These are phyloP conservation scores for Chloroceryle inda DNA, from an alignment of 2,797 vertebrate genomes.

Conservation along the genomic window DNA sequence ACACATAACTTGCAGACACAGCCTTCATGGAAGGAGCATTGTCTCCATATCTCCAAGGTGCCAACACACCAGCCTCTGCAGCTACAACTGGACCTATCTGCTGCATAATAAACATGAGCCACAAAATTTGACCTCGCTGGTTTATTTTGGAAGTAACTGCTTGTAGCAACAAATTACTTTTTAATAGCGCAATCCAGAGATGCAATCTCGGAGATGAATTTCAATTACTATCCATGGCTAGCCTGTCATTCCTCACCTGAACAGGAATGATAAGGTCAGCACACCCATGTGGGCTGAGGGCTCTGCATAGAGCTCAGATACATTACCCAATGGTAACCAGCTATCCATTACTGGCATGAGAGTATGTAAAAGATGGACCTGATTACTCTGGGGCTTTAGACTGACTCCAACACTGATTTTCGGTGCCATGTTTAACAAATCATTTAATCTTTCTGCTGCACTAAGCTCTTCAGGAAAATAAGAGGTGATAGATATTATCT, in stretches of 20 bases:
- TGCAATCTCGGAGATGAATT: conserved; percentile 61
- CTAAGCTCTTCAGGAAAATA: not conserved
- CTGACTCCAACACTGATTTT: not conserved
- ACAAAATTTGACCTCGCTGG: not conserved
- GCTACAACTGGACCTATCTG: not conserved
- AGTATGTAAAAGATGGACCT: not conserved
- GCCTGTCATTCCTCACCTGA: conserved; percentile 51
- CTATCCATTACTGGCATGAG: not conserved
- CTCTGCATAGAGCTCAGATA: not conserved
- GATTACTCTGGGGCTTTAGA: not conserved
- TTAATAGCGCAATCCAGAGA: conserved; percentile 12
- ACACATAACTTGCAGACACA: not conserved
- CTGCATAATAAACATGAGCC: not conserved
- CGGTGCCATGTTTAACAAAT: not conserved
- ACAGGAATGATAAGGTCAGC: conserved; percentile 50
- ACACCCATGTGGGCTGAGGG: not conserved
- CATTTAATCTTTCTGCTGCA: not conserved
- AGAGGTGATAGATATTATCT: not conserved
- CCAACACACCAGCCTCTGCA: not conserved
- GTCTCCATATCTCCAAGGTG: not conserved
- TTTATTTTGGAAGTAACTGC: conserved; percentile 49
- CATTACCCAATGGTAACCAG: not conserved
- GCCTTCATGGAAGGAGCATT: not conserved
- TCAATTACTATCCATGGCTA: conserved; percentile 51
- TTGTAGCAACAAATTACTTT: conserved; percentile 62